Evolutionary conservation across 2,113 vertebrate genomes (phyloP).

Genomic region (Burhinus bistriatus): DNA sequence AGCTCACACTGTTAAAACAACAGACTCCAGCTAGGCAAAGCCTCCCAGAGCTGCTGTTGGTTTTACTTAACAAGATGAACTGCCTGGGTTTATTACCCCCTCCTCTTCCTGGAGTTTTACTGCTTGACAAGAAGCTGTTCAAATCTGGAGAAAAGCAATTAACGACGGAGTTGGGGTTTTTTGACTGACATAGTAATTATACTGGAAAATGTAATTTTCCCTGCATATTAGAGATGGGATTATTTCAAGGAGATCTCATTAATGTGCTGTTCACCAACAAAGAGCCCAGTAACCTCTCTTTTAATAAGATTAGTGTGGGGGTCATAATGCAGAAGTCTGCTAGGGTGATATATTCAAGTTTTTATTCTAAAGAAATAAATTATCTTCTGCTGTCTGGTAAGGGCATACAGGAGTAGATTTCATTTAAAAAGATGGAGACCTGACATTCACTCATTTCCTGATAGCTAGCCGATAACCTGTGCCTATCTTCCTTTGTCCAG

Average conservation of each 20-base stretch:
- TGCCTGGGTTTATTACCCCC: not conserved
- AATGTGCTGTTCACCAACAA: conserved; percentile 63
- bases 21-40: not conserved
- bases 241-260: conserved; percentile 72
- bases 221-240: conserved; percentile 67
- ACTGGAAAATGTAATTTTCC: conserved; percentile 72
- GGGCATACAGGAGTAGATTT: not conserved
- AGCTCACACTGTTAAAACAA: not conserved
- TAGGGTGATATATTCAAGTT: conserved; percentile 36
- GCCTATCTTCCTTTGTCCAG: not conserved
- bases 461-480: not conserved
- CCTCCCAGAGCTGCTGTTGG: not conserved
- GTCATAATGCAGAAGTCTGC: conserved; percentile 49
- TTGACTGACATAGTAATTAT: conserved; percentile 71
- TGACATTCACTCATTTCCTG: not conserved
- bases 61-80: not conserved
- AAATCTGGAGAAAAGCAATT: conserved; percentile 63
- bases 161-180: conserved; percentile 45
- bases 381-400: not conserved
- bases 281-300: conserved; percentile 54
- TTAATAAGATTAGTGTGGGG: conserved; percentile 68
- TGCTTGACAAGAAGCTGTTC: conserved; percentile 39
- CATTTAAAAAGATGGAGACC: not conserved
- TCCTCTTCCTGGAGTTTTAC: not conserved
- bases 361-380: conserved; percentile 63